Evolutionary conservation across 2,113 vertebrate genomes (phyloP).

Genomic region (Strix uralensis): DNA sequence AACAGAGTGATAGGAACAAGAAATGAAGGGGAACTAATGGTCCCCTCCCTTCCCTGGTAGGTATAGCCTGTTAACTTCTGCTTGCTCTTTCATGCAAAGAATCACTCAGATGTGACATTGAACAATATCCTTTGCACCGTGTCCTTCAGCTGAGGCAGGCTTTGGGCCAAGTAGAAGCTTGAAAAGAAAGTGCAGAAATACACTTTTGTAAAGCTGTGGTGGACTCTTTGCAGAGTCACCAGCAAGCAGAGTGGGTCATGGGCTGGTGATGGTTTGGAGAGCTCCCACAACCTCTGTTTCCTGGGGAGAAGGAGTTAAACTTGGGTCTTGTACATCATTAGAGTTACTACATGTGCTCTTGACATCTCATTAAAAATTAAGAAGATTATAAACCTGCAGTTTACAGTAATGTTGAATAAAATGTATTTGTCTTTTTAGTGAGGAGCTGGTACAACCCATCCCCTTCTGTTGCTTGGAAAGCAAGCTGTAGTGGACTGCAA

Average conservation of each 20-base stretch:
- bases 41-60: background rate
- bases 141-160: background rate
- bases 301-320: background rate
- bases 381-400: background rate
- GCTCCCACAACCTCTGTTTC: background rate
- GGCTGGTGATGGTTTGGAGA: background rate
- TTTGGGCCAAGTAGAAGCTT: background rate
- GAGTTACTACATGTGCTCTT: background rate
- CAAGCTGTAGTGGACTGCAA: background rate
- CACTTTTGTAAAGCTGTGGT: background rate
- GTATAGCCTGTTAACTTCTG: background rate
- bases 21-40: slow-evolving; percentile 1
- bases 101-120: background rate
- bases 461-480: background rate
- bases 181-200: background rate
- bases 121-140: background rate
- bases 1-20: background rate
- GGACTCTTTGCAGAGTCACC: background rate
- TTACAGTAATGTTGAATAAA: background rate
- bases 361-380: background rate
- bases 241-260: fast-evolving
- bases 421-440: background rate
- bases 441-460: background rate
- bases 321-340: fast-evolving
- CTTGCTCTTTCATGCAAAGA: background rate